Percentiles rank a stretch among this genome's conserved stretches.
Evolutionary conservation across 1,140 invertebrate species (phyloP).

Genomic region (Zophobas morio): DNA sequence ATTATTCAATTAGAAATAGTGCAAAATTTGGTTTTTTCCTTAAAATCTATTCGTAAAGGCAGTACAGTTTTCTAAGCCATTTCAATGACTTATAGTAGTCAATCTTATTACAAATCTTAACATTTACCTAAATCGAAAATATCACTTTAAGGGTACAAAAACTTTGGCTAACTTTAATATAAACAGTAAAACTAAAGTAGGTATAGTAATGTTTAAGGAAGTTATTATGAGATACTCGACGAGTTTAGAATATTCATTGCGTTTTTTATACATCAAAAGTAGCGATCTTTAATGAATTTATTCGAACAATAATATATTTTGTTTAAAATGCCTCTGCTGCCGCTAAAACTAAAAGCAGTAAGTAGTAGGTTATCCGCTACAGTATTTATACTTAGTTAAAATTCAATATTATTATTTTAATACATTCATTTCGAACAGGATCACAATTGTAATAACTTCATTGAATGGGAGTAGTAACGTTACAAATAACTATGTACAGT

Average conservation of each 20-base stretch:
- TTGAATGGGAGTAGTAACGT: conserved; percentile 33
- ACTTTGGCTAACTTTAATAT: conserved; percentile 39
- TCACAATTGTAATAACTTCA: conserved; percentile 34
- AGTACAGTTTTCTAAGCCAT: conserved; percentile 44
- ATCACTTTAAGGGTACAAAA: conserved; percentile 43
- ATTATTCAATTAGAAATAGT: conserved; percentile 46
- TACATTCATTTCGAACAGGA: conserved; percentile 40
- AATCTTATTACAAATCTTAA: conserved; percentile 40
- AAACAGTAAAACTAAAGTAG: conserved; percentile 35
- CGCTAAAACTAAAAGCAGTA: conserved; percentile 37
- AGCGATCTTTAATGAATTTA: conserved; percentile 24
- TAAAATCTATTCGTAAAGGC: conserved; percentile 47
- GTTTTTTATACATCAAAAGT: conserved; percentile 18
- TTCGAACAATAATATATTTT: conserved; percentile 25
- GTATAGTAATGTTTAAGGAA: conserved; percentile 21
- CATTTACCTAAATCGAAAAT: conserved; percentile 41
- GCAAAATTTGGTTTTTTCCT: conserved; percentile 47
- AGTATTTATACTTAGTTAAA: conserved; percentile 37
- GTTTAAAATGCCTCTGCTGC: conserved; percentile 33
- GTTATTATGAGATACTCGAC: conserved; percentile 24
- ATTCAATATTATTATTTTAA: conserved; percentile 35
- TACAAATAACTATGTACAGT: conserved; percentile 42
- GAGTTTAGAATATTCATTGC: conserved; percentile 31
- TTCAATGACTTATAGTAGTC: conserved; percentile 34
- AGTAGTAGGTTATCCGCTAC: conserved; percentile 25